Evolutionary conservation across 2,797 vertebrate species (phyloP).

Genomic region (Bradypodion ventrale): DNA sequence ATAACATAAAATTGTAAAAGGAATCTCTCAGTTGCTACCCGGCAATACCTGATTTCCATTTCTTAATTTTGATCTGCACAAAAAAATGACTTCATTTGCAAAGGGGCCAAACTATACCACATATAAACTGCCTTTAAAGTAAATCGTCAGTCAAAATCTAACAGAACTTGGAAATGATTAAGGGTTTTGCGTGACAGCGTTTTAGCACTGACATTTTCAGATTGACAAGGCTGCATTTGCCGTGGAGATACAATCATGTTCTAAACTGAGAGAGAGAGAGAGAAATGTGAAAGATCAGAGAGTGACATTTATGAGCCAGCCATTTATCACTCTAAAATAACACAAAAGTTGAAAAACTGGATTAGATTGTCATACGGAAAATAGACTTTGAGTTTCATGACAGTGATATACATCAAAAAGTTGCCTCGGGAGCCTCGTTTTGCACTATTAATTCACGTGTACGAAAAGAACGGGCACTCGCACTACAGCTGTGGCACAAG

Average conservation of each 20-base stretch:
- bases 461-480: neutral
- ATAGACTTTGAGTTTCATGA: conserved; percentile 33
- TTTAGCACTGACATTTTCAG: conserved; percentile 25
- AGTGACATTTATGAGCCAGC: conserved; percentile 5
- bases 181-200: neutral
- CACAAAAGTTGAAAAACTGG: neutral
- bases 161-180: conserved; percentile 18
- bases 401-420: neutral
- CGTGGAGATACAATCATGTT: neutral
- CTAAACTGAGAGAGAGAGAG: conserved; percentile 15
- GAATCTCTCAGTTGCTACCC: neutral
- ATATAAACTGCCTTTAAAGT: conserved; percentile 9
- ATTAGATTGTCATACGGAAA: conserved; percentile 25
- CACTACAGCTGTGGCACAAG: conserved; percentile 3
- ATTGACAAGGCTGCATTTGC: neutral
- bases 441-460: neutral
- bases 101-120: neutral
- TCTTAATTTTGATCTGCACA: neutral
- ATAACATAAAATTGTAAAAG: neutral
- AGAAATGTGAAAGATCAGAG: conserved; percentile 26
- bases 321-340: conserved; percentile 20
- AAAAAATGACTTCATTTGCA: neutral
- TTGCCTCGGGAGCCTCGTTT: neutral
- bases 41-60: neutral
- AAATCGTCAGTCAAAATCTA: conserved; percentile 11